Percentiles rank a stretch among this genome's conserved stretches.
Evolutionary conservation across 2,888 invertebrate genomes (phyloP).

Genomic region (Campoplex capitator): DNA sequence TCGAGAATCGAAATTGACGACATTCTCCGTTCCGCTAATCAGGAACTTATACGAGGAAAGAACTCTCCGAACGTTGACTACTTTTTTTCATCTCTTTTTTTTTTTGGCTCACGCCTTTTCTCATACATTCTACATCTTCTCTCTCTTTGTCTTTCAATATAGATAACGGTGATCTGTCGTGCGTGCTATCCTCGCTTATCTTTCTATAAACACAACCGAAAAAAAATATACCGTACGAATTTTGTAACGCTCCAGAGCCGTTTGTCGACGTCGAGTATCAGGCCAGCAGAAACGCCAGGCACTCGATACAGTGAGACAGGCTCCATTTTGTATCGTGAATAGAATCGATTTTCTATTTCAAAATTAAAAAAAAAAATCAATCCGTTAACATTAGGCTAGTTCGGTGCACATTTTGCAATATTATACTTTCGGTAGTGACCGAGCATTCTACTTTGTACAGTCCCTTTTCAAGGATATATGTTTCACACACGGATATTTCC

Average conservation of each 20-base stretch:
- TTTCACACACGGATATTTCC: not conserved
- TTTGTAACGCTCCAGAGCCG: constrained; percentile 68
- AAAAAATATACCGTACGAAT: constrained; percentile 53
- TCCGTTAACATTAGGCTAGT: not conserved
- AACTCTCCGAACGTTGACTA: constrained; percentile 31
- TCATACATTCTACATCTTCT: constrained; percentile 4
- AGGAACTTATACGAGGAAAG: constrained; percentile 60
- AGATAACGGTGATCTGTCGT: constrained; percentile 45
- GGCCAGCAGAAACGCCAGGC: constrained; percentile 55
- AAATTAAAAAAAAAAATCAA: not conserved
- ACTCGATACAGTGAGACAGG: not conserved
- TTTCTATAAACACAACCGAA: constrained; percentile 19
- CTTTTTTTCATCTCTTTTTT: constrained; percentile 24
- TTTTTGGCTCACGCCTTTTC: not conserved
- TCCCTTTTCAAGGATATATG: not conserved
- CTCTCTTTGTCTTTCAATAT: constrained; percentile 1
- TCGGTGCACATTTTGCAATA: not conserved
- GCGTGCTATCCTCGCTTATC: constrained; percentile 28
- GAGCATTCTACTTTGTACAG: not conserved
- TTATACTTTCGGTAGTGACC: not conserved
- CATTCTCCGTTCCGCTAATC: constrained; percentile 68
- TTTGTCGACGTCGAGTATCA: constrained; percentile 68
- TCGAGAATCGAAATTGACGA: constrained; percentile 69
- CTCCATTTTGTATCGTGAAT: not conserved
- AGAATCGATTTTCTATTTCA: not conserved